Conservation (phyloP, 2,797 vertebrate species). For the Rhinoraja longicauda region DNA sequence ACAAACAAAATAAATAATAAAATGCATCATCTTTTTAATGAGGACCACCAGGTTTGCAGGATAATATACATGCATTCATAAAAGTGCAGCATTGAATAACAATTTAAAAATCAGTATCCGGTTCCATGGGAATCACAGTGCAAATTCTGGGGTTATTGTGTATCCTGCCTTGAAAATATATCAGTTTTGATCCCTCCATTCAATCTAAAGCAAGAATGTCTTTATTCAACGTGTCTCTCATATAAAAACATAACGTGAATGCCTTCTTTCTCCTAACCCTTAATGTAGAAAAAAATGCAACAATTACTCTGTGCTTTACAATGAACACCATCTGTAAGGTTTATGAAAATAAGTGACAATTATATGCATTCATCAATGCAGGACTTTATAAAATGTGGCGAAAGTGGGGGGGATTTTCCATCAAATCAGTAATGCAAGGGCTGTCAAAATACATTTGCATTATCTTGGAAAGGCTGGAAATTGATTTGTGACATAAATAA, state of each 20-base stretch:
- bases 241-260: not conserved
- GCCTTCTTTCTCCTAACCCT: no score
- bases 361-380: no score
- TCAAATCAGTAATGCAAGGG: no score
- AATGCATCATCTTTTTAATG: not conserved
- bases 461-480: not conserved
- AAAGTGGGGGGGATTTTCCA: no score
- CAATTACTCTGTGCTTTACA: no score
- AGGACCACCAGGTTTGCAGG: no score
- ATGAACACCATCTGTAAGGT: no score
- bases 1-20: constrained; percentile 2
- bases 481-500: not conserved
- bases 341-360: no score
- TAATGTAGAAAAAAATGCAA: no score
- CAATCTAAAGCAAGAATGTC: not conserved
- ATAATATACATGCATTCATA: not conserved
- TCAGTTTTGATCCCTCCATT: not conserved
- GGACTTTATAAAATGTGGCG: no score
- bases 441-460: no score
- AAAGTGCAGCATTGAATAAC: not conserved
- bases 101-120: not conserved
- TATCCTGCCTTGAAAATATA: not conserved
- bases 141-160: not conserved
- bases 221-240: not conserved
- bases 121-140: not conserved